These are phyloP conservation scores for Psix sp. DNA, from an alignment of 1,140 invertebrate species.

Conservation along the genomic window DNA sequence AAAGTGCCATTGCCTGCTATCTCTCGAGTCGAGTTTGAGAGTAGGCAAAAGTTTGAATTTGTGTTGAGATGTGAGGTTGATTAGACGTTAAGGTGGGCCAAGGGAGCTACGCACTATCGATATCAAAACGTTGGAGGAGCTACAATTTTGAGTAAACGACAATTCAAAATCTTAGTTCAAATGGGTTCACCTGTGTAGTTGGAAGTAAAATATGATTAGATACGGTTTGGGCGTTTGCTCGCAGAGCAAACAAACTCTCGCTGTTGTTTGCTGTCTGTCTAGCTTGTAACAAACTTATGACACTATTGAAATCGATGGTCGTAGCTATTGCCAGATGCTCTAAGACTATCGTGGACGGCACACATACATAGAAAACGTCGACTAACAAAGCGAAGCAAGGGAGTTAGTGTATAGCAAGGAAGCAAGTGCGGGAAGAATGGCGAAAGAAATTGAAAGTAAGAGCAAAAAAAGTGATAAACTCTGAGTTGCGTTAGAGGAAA, in stretches of 20 bases:
- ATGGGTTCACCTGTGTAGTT: no score
- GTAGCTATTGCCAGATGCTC: conserved; percentile 21
- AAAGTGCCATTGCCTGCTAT: no score
- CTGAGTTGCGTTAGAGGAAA: no score
- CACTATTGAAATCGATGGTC: conserved; percentile 17
- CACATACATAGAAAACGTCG: not conserved
- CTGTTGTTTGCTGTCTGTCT: no score
- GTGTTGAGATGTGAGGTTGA: no score
- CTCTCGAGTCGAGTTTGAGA: no score
- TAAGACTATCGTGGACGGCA: not conserved
- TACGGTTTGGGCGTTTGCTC: no score
- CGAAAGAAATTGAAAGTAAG: conserved; percentile 3
- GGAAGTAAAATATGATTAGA: no score
- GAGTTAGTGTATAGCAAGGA: not conserved
- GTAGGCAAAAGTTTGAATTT: no score
- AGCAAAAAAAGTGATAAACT: conserved; percentile 30
- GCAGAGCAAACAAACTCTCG: no score
- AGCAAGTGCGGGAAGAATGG: not conserved
- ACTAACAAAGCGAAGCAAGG: not conserved
- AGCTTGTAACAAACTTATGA: no score
- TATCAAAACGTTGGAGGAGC: conserved; percentile 5
- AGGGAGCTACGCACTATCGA: conserved; percentile 14
- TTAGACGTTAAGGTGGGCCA: not conserved
- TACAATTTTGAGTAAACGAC: not conserved
- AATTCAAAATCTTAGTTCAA: no score